Evolutionary conservation across 2,797 vertebrate species (phyloP), one percentile per base, ranked within the genome.

Genomic region (Hoplostethus mediterraneus): DNA sequence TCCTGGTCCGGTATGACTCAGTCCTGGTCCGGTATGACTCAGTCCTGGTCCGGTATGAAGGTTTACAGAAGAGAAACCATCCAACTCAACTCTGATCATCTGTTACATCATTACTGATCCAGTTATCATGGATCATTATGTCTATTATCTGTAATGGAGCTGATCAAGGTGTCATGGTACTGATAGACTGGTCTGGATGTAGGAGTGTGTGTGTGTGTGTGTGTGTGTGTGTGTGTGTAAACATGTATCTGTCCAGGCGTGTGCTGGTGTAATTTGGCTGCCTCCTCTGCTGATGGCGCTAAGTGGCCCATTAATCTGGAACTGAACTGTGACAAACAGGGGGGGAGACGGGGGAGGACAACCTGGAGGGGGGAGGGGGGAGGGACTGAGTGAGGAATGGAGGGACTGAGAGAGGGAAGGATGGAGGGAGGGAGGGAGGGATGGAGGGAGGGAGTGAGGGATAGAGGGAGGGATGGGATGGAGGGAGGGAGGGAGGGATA

Each of bases 221-320:
- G 33, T 33, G 33, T 33, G 33, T 33, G 21, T 1, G 21, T 21
- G 21, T 21, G 21, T 21, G 21, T 21, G 21, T 21, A 21, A 21
- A 21, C 21, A 21, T 21, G 21, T 21, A 21, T 21, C 1, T 21
- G 21, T 21, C 1, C 21, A 21, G 21, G 21, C 21, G 21, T 21
- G 21, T 21, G 21, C 21, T 33, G 0, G 33, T 33, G 33, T 6
- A 2, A 6, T 33, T 33, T 33, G 33, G 5, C 48, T 51, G 6
- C 51, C 21, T 7, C 53, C 55, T 71, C 44, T 38, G 77, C 74
- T 70, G 73, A 80, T 42, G 75, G 71, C 25, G 63, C 40, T 47
- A 72, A 82, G 44, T 33, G 77, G 59, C 8, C n/a, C 69, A 73
- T 86, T 87, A 67, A 82, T 82, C 62, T 59, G 60, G 57, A 51